Conservation (phyloP, 1,140 invertebrate genomes). For the Caligus rogercresseyi region DNA sequence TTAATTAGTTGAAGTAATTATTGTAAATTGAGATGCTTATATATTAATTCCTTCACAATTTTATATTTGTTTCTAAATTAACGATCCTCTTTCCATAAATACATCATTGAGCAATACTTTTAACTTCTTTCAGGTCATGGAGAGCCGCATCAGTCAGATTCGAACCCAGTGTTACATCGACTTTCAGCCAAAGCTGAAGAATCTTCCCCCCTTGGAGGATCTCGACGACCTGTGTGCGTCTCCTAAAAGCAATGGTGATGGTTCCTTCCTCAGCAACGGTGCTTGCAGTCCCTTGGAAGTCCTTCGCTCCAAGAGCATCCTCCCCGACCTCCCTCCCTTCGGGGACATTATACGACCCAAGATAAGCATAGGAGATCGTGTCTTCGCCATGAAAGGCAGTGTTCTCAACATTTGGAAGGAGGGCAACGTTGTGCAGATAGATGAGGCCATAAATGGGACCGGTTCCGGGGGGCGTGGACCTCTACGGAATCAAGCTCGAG, state of each 20-base stretch:
- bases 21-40: no score
- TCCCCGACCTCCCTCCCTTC: constrained; percentile 30
- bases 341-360: constrained; percentile 27
- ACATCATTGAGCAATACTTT: no score
- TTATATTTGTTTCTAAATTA: background rate
- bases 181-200: constrained; percentile 7
- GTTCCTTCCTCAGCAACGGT: background rate
- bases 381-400: constrained; percentile 35
- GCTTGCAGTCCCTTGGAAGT: background rate
- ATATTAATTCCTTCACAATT: no score
- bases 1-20: no score
- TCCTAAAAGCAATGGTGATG: background rate
- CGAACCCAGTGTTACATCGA: background rate
- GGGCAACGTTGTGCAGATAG: constrained; percentile 31
- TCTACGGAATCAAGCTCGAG: constrained; percentile 22
- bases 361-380: constrained; percentile 29
- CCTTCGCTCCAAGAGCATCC: constrained; percentile 26
- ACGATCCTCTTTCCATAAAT: background rate
- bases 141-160: background rate
- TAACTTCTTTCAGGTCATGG: background rate
- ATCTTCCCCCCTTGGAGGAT: constrained; percentile 1
- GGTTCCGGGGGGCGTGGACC: constrained; percentile 19
- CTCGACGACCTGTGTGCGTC: background rate
- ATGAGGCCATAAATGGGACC: constrained; percentile 24
- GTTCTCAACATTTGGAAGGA: constrained; percentile 35